Conservation (phyloP, 2,888 invertebrate species). For the Trissoscelio sp. region DNA sequence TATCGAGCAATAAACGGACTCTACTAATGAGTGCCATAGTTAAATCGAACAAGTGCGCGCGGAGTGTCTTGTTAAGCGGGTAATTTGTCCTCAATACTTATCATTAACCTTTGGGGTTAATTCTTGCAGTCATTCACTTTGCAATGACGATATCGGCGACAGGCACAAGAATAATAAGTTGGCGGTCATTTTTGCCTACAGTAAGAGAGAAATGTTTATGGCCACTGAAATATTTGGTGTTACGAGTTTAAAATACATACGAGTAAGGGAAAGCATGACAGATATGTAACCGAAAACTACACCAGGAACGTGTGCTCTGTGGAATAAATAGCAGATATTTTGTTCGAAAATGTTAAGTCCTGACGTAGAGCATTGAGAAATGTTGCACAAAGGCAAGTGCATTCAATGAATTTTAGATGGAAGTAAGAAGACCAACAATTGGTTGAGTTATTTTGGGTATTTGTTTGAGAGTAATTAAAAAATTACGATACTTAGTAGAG, state of each 20-base stretch:
- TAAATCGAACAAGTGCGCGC: conserved; percentile 54
- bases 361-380: conserved; percentile 21
- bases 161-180: conserved; percentile 30
- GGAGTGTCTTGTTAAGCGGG: conserved; percentile 52
- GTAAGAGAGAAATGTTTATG: conserved; percentile 23
- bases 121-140: conserved; percentile 50
- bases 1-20: conserved; percentile 39
- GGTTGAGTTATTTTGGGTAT: no score
- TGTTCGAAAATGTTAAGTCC: conserved; percentile 29
- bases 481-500: no score
- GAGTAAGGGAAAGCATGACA: conserved; percentile 24
- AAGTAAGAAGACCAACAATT: neutral
- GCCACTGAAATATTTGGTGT: conserved; percentile 34
- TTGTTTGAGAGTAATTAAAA: no score
- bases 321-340: conserved; percentile 42
- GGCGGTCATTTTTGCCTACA: neutral
- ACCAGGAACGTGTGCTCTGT: neutral
- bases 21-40: conserved; percentile 56
- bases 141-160: conserved; percentile 37
- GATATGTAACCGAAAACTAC: conserved; percentile 36
- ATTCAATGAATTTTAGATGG: neutral
- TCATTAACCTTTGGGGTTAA: conserved; percentile 64
- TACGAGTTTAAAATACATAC: conserved; percentile 13
- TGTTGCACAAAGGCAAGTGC: conserved; percentile 7
- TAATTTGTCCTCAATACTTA: conserved; percentile 66